Evolutionary conservation across 2,888 invertebrate genomes (phyloP), one percentile per base, ranked within the genome.

Genomic region (Cantharis rufa): DNA sequence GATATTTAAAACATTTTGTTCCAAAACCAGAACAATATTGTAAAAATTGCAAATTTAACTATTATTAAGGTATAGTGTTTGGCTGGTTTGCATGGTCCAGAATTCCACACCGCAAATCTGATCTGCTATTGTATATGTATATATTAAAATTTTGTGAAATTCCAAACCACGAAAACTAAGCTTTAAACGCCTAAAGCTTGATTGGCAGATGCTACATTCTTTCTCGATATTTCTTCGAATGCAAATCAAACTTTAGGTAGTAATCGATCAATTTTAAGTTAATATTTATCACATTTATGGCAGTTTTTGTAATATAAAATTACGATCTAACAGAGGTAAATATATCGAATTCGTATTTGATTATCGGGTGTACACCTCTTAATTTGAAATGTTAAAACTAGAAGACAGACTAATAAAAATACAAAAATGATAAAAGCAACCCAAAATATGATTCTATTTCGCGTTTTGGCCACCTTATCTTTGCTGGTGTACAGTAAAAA

Each of bases 401-500:
- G 76, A 69, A 83, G 80, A 13, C 75, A 78, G 24, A 81, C 76
- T 28, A 84, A 69, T 24, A 84, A 73, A 28, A 79, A 28, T 15
- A 79, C 21, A 32, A 82, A 82, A 15, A 84, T 75, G 15, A 82
- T 74, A 21, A 84, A 24, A 10, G 83, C 82, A 11, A 76, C 72
- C 79, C 82, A 83, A 75, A 83, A 83, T 16, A 84, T 76, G 48
- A 80, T 71, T 32, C 75, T 78, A 62, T 80, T 81, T 15, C 80
- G 76, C 5, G 24, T 74, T 71, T 79, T 78, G 24, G 78, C 73
- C 7, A 87, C 83, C 84, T 77, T 74, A 24, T 80, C 80, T 68
- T 78, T 75, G 62, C 73, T 90, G 89, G 89, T 88, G 81, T 90
- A 93, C 10, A 92, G 86, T 11, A 92, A 86, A 75, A 93, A 90